Conservation (phyloP, 2,888 invertebrate genomes). For the Cephus sareptanus region DNA sequence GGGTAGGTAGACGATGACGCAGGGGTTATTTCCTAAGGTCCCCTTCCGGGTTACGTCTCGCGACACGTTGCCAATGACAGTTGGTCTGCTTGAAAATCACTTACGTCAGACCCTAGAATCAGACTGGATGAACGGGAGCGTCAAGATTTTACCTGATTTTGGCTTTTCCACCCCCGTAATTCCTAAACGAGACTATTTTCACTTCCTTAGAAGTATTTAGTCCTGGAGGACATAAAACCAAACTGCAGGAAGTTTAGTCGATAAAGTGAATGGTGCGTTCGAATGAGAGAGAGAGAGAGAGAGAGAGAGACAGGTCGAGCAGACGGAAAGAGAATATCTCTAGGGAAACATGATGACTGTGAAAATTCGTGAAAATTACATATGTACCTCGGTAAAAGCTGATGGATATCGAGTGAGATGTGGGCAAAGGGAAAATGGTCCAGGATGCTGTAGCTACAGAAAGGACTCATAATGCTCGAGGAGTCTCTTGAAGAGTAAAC, state of each 20-base stretch:
- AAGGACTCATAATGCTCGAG: not conserved
- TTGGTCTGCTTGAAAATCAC: constrained; percentile 57
- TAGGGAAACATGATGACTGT: not conserved
- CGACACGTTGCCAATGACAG: constrained; percentile 3
- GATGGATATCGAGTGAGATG: not conserved
- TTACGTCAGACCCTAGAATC: constrained; percentile 32
- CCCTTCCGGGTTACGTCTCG: not conserved
- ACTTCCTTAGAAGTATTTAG: constrained; percentile 50
- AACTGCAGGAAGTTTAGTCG: constrained; percentile 56
- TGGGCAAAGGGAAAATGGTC: not conserved
- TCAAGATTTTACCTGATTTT: not conserved
- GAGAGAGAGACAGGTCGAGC: not conserved
- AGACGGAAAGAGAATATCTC: not conserved
- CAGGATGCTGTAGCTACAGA: not conserved
- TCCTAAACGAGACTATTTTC: constrained; percentile 18
- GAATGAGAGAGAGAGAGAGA: no score
- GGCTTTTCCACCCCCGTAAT: not conserved
- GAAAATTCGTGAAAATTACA: not conserved
- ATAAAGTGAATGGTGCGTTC: constrained; percentile 41
- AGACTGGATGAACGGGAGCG: not conserved
- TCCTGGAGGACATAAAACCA: constrained; percentile 52
- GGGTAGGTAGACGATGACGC: not conserved
- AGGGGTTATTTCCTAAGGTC: not conserved
- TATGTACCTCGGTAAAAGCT: not conserved
- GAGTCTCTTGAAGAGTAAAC: constrained; percentile 40